These are phyloP conservation scores for Tapirus terrestris DNA, from an alignment of 2,113 vertebrate genomes.

Conservation along the genomic window DNA sequence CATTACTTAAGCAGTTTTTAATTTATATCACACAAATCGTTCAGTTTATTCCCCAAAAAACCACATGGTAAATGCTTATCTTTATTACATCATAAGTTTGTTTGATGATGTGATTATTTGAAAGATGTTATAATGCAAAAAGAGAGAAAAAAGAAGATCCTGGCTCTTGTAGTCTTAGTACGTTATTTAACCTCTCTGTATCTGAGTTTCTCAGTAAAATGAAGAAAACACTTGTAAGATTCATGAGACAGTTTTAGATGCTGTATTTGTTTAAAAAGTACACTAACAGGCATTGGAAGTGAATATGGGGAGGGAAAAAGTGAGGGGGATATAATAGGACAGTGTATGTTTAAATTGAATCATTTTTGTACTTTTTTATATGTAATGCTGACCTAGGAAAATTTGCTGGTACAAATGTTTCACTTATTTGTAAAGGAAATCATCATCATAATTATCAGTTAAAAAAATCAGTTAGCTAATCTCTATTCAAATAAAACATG, in stretches of 20 bases:
- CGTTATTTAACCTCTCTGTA: neutral
- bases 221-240: neutral
- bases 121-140: neutral
- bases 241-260: neutral
- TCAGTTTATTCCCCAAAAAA: neutral
- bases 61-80: neutral
- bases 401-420: neutral
- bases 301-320: neutral
- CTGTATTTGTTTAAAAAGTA: neutral
- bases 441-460: neutral
- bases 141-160: neutral
- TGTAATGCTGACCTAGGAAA: neutral
- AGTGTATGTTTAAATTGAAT: neutral
- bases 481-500: neutral
- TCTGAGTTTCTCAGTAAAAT: neutral
- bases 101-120: constrained; percentile 20
- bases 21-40: neutral
- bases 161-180: neutral
- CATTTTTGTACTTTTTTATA: neutral
- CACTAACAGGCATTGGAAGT: neutral
- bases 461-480: neutral
- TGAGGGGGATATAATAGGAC: neutral
- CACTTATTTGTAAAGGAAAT: neutral
- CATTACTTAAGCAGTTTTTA: neutral
- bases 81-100: neutral